Percentiles rank a stretch among this genome's conserved stretches.
These are phyloP conservation scores for Oreonectes daqikongensis DNA, from an alignment of 2,797 vertebrate species.

Conservation along the genomic window DNA sequence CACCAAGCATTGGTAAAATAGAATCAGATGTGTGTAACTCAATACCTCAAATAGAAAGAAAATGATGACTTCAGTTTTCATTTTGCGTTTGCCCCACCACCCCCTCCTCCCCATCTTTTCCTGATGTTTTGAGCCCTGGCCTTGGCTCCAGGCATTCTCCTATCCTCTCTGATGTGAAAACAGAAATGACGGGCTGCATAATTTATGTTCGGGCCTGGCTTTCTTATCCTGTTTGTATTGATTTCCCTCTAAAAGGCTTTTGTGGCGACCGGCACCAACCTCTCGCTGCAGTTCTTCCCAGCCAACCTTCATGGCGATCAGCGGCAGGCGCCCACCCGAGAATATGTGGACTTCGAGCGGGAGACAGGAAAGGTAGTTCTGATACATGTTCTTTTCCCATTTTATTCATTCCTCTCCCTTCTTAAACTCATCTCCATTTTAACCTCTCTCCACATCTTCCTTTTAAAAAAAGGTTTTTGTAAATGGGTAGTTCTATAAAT, in stretches of 20 bases:
- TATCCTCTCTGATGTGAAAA: slow-evolving; percentile 84
- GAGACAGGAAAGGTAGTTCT: slow-evolving; percentile 94
- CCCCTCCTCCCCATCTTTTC: slow-evolving; percentile 38
- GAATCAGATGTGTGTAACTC: slow-evolving; percentile 97
- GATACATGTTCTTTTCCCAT: slow-evolving; percentile 48
- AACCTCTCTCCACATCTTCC: background rate
- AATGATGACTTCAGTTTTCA: slow-evolving; percentile 85
- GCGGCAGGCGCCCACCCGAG: slow-evolving; percentile 93
- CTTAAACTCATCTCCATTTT: background rate
- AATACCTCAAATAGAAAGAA: slow-evolving; percentile 88
- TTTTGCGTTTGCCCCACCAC: slow-evolving; percentile 23
- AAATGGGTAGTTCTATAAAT: background rate
- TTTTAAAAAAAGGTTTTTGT: background rate
- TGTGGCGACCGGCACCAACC: slow-evolving; percentile 99
- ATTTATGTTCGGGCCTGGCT: slow-evolving; percentile 83
- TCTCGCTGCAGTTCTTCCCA: slow-evolving; percentile 99
- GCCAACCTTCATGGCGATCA: slow-evolving; percentile 97
- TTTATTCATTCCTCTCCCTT: background rate
- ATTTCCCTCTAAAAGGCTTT: slow-evolving; percentile 96
- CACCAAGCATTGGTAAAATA: slow-evolving; percentile 88
- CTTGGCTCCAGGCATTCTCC: slow-evolving; percentile 59
- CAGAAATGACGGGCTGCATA: slow-evolving; percentile 88
- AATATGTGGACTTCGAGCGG: slow-evolving; percentile 98
- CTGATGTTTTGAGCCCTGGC: slow-evolving; percentile 41
- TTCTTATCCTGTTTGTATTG: slow-evolving; percentile 90